Evolutionary conservation across 1,140 invertebrate genomes (phyloP).

Genomic region (Zaprionus lachaisei): DNA sequence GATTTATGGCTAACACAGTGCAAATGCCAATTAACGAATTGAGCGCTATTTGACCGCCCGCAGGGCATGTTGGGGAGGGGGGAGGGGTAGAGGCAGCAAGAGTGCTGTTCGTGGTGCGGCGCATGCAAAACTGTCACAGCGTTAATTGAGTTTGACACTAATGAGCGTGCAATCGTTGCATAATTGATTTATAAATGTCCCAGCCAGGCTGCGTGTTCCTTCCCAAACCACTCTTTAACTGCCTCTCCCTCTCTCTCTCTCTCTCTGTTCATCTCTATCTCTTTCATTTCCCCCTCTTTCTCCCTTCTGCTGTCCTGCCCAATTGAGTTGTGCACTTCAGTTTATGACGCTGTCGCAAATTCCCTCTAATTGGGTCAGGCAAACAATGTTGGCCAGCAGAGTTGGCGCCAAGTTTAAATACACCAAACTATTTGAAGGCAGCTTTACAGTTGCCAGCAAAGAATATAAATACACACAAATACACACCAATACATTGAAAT

Average conservation of each 20-base stretch:
- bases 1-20: slow-evolving; percentile 13
- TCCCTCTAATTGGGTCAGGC: slow-evolving; percentile 70
- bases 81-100: neutral
- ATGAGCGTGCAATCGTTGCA: slow-evolving; percentile 81
- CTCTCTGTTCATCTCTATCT: neutral
- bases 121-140: slow-evolving; percentile 67
- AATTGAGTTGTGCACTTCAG: slow-evolving; percentile 58
- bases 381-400: slow-evolving; percentile 55
- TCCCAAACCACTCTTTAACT: neutral
- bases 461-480: slow-evolving; percentile 35
- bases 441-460: slow-evolving; percentile 14
- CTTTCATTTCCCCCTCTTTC: slow-evolving; percentile 4
- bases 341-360: slow-evolving; percentile 74
- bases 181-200: slow-evolving; percentile 80
- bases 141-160: slow-evolving; percentile 83
- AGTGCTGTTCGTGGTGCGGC: slow-evolving; percentile 21
- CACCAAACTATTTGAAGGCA: slow-evolving; percentile 39
- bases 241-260: neutral
- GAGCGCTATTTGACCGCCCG: slow-evolving; percentile 29
- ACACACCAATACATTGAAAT: slow-evolving; percentile 21
- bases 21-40: slow-evolving; percentile 42
- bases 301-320: neutral
- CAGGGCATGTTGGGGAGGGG: neutral
- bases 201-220: slow-evolving; percentile 4
- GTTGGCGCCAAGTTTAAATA: slow-evolving; percentile 26